These are phyloP conservation scores for Athrips mouffetella DNA, from an alignment of 2,888 invertebrate genomes.

Conservation along the genomic window DNA sequence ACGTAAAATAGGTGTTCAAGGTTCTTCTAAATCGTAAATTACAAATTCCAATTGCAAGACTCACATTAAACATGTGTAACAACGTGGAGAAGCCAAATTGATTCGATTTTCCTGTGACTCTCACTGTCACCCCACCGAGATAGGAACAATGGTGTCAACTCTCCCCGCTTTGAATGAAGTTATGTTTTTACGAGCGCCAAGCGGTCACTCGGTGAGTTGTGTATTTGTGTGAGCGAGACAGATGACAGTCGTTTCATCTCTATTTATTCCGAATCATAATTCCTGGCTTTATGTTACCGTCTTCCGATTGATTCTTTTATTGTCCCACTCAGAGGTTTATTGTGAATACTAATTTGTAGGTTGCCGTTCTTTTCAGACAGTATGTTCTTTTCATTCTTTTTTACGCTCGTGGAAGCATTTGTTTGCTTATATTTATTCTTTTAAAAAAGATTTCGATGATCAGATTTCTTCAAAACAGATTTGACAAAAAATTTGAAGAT, in stretches of 20 bases:
- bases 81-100: neutral
- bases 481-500: no score
- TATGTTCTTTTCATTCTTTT: no score
- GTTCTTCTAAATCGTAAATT: no score
- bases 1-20: no score
- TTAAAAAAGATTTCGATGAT: no score
- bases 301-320: slow-evolving; percentile 11
- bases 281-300: neutral
- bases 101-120: slow-evolving; percentile 20
- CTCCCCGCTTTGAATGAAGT: slow-evolving; percentile 24
- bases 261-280: slow-evolving; percentile 10
- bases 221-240: no score
- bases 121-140: slow-evolving; percentile 10
- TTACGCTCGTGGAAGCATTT: no score
- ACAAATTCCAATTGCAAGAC: no score
- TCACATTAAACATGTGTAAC: neutral
- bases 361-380: neutral
- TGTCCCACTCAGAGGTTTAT: neutral
- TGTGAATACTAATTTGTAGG: slow-evolving; percentile 5
- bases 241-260: slow-evolving; percentile 9
- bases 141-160: slow-evolving; percentile 6
- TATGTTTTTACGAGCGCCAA: slow-evolving; percentile 39
- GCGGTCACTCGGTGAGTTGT: no score
- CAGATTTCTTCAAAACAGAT: no score
- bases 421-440: no score